Conservation (phyloP, 2,888 invertebrate species). For the Drosophila anomelani region DNA sequence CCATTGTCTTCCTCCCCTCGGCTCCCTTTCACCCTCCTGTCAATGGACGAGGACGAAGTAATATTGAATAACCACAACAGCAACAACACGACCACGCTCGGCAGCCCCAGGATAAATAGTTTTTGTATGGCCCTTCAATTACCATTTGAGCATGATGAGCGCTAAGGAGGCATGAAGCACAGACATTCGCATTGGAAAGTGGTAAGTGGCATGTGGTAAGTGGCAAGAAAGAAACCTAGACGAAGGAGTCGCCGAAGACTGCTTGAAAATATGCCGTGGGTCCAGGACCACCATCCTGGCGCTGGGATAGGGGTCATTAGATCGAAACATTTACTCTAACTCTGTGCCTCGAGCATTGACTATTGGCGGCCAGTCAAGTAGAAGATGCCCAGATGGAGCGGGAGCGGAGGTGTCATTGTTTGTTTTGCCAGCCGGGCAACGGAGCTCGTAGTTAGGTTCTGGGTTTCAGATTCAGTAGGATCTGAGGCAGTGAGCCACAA, state of each 20-base stretch:
- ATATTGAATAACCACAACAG: constrained; percentile 76
- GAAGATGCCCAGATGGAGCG: constrained; percentile 51
- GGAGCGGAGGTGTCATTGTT: constrained; percentile 73
- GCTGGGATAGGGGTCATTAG: constrained; percentile 72
- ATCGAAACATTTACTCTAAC: constrained; percentile 35
- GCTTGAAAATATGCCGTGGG: constrained; percentile 57
- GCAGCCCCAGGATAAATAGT: constrained; percentile 79
- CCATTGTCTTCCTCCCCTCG: constrained; percentile 34
- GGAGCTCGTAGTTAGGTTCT: constrained; percentile 31
- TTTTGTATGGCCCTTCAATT: constrained; percentile 81
- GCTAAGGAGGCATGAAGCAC: constrained; percentile 70
- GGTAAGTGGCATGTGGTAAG: constrained; percentile 60
- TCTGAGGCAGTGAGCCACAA: constrained; percentile 6
- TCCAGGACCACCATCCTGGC: constrained; percentile 56
- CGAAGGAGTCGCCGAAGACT: constrained; percentile 60
- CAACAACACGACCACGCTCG: constrained; percentile 58
- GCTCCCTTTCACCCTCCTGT: constrained; percentile 1
- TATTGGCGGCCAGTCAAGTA: constrained; percentile 70
- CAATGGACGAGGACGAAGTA: constrained; percentile 59
- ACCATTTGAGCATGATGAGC: constrained; percentile 83
- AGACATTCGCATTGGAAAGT: constrained; percentile 46
- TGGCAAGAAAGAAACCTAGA: constrained; percentile 62
- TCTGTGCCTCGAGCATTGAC: constrained; percentile 40
- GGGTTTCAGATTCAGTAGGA: constrained; percentile 16
- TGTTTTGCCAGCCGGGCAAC: constrained; percentile 48